Base-by-base conservation (phyloP, 2,113 vertebrate species). In the Nematolebias whitei region DNA sequence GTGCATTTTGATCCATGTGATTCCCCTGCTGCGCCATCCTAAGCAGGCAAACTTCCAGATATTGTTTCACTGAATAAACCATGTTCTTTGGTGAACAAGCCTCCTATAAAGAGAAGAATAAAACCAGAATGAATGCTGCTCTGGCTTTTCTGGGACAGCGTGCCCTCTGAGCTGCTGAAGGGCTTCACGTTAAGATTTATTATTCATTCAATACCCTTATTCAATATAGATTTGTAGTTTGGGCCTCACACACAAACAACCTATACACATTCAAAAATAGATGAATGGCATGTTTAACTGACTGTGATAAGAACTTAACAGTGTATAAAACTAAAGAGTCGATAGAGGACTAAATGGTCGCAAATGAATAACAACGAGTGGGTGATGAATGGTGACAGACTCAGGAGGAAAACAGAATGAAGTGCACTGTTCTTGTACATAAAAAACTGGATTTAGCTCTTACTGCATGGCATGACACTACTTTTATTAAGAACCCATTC, bases 191-290 rank as follows among this genome's bases (percentile, higher is more conserved):
- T 24, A 26, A n/a, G 39, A 43, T 24, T 58, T 58, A 43, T 58
- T 58, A 24, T 58, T 43, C 55, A 43, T 58, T 43, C 39, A 55
- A 19, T 55, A 38, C 52, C 29, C 52, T 55, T 29, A 13, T 35
- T 38, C 18, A 55, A 13, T 55, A 38, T 55, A n/a, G 13, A 26
- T 51, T 55, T 38, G 12, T 38, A 38, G n/a, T 38, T 19, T 35
- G 15, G 15, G 18, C 18, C 16, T 19, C 7, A 13, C 52, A 38
- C 14, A 51, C 23, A 45, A 4, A 12, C 18, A n/a, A 54, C 26
- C 29, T 5, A 18, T 12, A 24, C 22, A 18, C 19, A 16, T 41
- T 20, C 13, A 41, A 19, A 41, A 18, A 57, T 43, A 14, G 20
- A 41, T 43, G 20, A 24, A 43, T 57, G 16, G 7, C 19, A 40